phyloP scores from a whole-genome alignment of 2,113 vertebrate genomes.

The Eidolon helvum region DNA sequence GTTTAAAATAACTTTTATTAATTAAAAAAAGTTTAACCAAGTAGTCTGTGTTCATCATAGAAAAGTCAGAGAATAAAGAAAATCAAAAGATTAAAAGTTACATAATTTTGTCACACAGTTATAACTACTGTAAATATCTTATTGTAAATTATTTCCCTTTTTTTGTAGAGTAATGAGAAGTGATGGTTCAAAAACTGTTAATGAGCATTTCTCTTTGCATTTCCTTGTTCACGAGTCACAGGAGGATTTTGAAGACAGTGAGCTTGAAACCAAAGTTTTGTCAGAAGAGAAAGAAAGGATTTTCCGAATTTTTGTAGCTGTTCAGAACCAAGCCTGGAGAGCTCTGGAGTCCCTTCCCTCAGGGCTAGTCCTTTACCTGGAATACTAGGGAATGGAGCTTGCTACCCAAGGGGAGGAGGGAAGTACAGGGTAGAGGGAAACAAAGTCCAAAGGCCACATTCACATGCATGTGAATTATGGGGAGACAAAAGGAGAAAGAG shows the following conservation, averaged over 20 bases:
- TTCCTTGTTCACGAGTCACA: not conserved
- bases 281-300: not conserved
- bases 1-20: slow-evolving; percentile 19
- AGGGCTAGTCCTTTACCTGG: not conserved
- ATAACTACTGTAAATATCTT: not conserved
- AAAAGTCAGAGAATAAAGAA: not conserved
- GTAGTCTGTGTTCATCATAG: not conserved
- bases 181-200: not conserved
- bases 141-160: not conserved
- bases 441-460: not conserved
- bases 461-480: not conserved
- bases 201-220: not conserved
- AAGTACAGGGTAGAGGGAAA: not conserved
- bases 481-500: not conserved
- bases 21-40: not conserved
- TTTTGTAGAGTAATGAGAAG: not conserved
- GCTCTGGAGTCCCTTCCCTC: not conserved
- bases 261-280: not conserved
- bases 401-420: not conserved
- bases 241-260: not conserved
- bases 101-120: not conserved
- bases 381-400: too few species aligned
- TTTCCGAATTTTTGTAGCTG: not conserved
- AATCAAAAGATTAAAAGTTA: not conserved
- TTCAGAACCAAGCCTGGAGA: not conserved